These are phyloP conservation scores for Neoarius graeffei DNA, from an alignment of 2,113 vertebrate species.

Conservation along the genomic window DNA sequence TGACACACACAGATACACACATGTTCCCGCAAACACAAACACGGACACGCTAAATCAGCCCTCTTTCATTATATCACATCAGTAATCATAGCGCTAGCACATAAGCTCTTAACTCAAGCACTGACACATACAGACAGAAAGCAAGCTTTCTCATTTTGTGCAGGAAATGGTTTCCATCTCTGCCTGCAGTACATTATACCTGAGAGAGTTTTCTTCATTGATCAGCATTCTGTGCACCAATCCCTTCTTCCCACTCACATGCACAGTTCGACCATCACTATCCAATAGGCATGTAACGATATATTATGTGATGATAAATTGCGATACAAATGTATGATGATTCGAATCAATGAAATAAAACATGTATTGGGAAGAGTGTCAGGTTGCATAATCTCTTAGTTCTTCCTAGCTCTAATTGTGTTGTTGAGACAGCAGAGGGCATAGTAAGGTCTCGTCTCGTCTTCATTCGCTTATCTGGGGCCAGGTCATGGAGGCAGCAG, in stretches of 20 bases:
- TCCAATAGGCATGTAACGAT: too few relatives aligned
- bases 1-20: background rate
- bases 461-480: too few relatives aligned
- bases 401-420: too few relatives aligned
- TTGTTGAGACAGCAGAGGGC: too few relatives aligned
- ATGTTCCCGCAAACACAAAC: background rate
- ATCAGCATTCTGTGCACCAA: background rate
- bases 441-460: too few relatives aligned
- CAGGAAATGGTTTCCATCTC: background rate
- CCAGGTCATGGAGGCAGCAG: too few relatives aligned
- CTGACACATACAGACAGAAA: background rate
- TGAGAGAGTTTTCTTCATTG: background rate
- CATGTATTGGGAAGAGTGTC: too few relatives aligned
- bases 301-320: too few relatives aligned
- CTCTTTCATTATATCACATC: background rate
- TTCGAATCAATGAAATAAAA: too few relatives aligned
- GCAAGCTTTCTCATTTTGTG: background rate
- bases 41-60: background rate
- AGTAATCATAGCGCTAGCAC: background rate
- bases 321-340: too few relatives aligned
- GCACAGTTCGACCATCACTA: background rate
- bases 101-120: constrained; percentile 4
- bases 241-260: background rate
- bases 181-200: background rate
- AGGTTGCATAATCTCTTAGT: too few relatives aligned